These are phyloP conservation scores for Eira barbara DNA, from an alignment of 2,113 vertebrate genomes.

Conservation along the genomic window DNA sequence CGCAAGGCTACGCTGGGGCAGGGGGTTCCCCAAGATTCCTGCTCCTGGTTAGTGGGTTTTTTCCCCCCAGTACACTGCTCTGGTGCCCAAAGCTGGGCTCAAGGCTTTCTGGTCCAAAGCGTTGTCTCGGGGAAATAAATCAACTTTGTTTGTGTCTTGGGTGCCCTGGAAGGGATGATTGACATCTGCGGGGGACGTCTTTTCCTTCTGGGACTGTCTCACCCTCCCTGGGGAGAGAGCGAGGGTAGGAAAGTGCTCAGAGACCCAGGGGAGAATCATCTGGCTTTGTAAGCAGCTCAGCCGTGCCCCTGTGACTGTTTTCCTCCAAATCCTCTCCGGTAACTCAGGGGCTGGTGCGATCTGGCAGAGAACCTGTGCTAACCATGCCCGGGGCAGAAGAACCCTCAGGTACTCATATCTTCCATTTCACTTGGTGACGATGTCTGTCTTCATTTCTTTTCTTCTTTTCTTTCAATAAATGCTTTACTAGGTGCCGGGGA, in stretches of 20 bases:
- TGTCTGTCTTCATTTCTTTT: neutral
- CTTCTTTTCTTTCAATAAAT: neutral
- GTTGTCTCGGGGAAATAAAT: neutral
- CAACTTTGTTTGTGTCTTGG: conserved; percentile 32
- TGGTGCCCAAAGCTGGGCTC: neutral
- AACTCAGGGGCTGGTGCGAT: neutral
- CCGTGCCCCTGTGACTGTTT: neutral
- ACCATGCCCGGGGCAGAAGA: neutral
- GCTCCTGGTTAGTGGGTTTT: neutral
- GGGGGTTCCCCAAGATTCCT: neutral
- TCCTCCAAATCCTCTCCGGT: neutral
- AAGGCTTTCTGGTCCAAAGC: neutral
- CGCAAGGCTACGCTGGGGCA: neutral
- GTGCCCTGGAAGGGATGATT: neutral
- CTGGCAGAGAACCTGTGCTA: neutral
- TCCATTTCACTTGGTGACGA: neutral
- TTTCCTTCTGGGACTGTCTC: neutral
- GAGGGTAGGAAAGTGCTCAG: neutral
- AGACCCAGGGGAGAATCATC: neutral
- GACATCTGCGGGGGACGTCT: neutral
- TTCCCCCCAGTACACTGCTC: neutral
- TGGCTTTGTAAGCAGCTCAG: neutral
- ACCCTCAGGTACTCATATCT: neutral
- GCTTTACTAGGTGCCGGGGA: neutral
- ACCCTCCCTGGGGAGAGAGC: neutral